A percentile compares a stretch with the other conserved stretches of the same genome.
Conservation (phyloP, 2,113 vertebrate genomes). For the Phalacrocorax brasilianus region DNA sequence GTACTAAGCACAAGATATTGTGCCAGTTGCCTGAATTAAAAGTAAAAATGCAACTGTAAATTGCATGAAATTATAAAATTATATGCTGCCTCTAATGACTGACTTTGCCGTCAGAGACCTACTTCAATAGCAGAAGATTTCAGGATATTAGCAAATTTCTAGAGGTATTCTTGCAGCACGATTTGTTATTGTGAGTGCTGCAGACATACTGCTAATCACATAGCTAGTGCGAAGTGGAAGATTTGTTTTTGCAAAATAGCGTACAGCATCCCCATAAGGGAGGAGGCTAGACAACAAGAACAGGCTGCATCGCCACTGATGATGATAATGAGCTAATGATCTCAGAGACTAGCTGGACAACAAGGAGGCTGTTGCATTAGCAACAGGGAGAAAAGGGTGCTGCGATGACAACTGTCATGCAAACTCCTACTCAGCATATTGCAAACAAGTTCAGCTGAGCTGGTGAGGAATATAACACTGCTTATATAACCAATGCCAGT, state of each 20-base stretch:
- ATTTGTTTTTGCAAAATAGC: background rate
- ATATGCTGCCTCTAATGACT: background rate
- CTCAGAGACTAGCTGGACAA: background rate
- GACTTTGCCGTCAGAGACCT: background rate
- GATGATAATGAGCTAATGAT: background rate
- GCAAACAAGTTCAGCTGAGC: background rate
- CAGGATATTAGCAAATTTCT: background rate
- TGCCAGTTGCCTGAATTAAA: background rate
- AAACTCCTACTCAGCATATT: background rate
- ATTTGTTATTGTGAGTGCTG: background rate
- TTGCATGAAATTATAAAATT: background rate
- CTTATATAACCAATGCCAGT: background rate
- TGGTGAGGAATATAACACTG: background rate
- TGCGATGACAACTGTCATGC: background rate
- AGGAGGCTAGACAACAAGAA: background rate
- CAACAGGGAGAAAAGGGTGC: background rate
- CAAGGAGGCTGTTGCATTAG: background rate
- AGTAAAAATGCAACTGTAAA: background rate
- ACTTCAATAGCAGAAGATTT: background rate
- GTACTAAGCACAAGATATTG: background rate
- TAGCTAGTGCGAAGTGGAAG: background rate
- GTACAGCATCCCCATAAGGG: too few relatives aligned
- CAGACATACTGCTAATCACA: too few relatives aligned
- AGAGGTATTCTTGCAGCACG: background rate
- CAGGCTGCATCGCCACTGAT: background rate